Percentiles rank a stretch among this genome's conserved stretches.
Conservation (phyloP, 2,113 vertebrate genomes). For the Lates calcarifer region DNA sequence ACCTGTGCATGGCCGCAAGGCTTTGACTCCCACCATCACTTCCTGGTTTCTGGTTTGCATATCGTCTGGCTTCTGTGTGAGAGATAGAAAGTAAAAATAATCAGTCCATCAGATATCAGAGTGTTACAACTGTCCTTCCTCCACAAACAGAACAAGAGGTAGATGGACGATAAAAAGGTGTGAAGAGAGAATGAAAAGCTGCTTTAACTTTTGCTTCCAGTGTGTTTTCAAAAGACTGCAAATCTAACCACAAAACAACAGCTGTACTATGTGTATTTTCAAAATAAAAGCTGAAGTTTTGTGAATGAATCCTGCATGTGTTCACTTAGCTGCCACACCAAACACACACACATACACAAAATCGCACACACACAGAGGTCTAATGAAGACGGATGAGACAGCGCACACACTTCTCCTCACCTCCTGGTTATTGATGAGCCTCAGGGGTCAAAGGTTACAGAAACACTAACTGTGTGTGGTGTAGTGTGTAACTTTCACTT, state of each 20-base stretch:
- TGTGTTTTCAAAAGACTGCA: background rate
- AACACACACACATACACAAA: conserved; percentile 1
- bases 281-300: too few relatives aligned
- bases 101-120: conserved; percentile 32
- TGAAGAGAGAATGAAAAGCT: too few relatives aligned
- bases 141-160: background rate
- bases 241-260: background rate
- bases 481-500: conserved; percentile 48
- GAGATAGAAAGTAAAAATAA: conserved; percentile 21
- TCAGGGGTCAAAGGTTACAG: conserved; percentile 70
- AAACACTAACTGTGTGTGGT: conserved; percentile 53
- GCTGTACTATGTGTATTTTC: background rate
- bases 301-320: background rate
- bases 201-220: background rate
- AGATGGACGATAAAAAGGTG: background rate
- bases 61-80: conserved; percentile 14
- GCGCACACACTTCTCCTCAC: conserved; percentile 73
- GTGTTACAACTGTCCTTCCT: conserved; percentile 22
- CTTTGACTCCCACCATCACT: conserved; percentile 5
- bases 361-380: conserved; percentile 31
- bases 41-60: conserved; percentile 56
- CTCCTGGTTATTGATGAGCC: conserved; percentile 75
- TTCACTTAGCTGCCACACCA: background rate
- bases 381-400: conserved; percentile 80
- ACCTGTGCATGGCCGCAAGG: background rate